Percentiles rank a stretch among this genome's conserved stretches.
Evolutionary conservation across 2,113 vertebrate species (phyloP).

Genomic region (Toxostoma redivivum): DNA sequence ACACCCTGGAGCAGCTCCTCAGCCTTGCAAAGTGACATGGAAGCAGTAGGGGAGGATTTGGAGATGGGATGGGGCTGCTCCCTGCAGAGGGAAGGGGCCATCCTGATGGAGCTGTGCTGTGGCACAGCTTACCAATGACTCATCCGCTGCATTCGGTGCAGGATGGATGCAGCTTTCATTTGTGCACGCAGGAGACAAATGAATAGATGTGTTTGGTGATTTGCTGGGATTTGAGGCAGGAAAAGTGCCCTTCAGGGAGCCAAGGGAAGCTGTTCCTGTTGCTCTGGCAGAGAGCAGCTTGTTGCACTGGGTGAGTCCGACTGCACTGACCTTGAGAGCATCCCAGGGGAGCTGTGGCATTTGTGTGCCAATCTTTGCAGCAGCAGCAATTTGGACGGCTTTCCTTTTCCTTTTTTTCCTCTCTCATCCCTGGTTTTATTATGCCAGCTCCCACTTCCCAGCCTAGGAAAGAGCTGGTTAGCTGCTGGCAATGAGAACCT

Average conservation of each 20-base stretch:
- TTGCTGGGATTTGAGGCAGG: background rate
- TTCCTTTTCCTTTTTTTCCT: background rate
- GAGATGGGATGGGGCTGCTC: background rate
- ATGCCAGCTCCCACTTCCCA: background rate
- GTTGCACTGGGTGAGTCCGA: background rate
- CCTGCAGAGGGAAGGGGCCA: background rate
- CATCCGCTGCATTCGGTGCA: background rate
- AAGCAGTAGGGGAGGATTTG: background rate
- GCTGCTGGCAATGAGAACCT: background rate
- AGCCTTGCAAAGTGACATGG: no score
- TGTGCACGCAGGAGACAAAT: background rate
- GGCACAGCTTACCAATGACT: background rate
- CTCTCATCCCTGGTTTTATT: background rate
- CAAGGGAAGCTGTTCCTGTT: background rate
- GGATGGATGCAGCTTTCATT: constrained; percentile 20
- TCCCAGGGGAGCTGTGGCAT: background rate
- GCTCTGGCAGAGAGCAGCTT: background rate
- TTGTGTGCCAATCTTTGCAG: background rate
- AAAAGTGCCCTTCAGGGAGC: background rate
- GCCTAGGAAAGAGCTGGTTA: background rate
- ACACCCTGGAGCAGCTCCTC: background rate
- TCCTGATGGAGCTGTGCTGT: background rate
- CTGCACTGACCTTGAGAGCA: background rate
- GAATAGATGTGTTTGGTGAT: background rate
- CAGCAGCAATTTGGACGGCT: background rate